phyloP scores from a whole-genome alignment of 30 jellyfish, hydroid and myxozoan species.

The Aurelia coerulea region DNA sequence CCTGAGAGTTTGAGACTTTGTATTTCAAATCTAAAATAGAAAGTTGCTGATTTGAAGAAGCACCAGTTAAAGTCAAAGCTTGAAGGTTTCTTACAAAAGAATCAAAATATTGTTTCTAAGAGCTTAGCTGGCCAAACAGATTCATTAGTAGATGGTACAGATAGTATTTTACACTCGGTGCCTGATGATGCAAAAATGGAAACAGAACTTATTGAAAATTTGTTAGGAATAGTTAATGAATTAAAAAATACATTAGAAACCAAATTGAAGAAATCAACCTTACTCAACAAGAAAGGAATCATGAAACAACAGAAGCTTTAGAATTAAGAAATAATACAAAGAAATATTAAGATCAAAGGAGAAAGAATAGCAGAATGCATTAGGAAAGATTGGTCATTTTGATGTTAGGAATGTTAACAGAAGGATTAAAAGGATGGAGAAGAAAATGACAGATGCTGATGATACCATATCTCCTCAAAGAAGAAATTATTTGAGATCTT shows the following conservation, averaged over 20 bases:
- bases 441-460: background rate
- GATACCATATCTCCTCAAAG: background rate
- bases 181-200: no score
- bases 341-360: background rate
- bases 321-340: background rate
- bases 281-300: background rate
- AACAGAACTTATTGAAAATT: background rate
- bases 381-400: background rate
- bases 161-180: no score
- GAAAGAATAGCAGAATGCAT: background rate
- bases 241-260: background rate
- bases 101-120: background rate
- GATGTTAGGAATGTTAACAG: background rate
- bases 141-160: background rate
- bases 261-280: background rate
- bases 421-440: slow-evolving; percentile 3
- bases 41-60: background rate
- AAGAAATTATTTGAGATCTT: slow-evolving; percentile 9
- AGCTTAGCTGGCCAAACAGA: background rate
- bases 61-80: background rate
- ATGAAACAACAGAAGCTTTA: background rate
- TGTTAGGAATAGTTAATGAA: background rate
- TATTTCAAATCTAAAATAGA: background rate
- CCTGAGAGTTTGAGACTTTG: background rate
- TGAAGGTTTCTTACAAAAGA: background rate